Evolutionary conservation across 1,140 invertebrate species (phyloP).

Genomic region (Trissolcus basalis): DNA sequence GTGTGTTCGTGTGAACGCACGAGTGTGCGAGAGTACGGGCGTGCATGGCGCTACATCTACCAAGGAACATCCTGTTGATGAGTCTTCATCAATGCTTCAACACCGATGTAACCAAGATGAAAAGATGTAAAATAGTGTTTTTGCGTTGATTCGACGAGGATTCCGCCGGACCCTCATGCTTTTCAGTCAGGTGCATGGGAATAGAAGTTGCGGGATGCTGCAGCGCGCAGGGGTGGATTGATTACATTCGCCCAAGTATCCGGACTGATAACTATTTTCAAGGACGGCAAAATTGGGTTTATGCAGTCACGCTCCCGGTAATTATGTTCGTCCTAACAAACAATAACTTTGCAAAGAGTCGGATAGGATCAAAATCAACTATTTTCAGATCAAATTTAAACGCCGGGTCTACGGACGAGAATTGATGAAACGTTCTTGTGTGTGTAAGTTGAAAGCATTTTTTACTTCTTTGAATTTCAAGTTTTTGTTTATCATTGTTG

Average conservation of each 20-base stretch:
- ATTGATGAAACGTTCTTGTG: too few relatives aligned
- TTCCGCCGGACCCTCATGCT: too few relatives aligned
- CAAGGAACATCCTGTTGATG: conserved; percentile 25
- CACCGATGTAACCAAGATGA: conserved; percentile 18
- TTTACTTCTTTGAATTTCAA: too few relatives aligned
- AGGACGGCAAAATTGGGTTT: conserved; percentile 4
- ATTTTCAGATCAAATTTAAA: too few relatives aligned
- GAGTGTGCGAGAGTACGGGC: not conserved
- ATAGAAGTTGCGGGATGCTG: not conserved
- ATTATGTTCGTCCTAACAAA: too few relatives aligned
- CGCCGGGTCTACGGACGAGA: too few relatives aligned
- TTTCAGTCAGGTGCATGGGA: too few relatives aligned
- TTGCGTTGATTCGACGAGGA: too few relatives aligned
- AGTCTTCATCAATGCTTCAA: conserved; percentile 19
- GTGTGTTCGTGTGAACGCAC: not conserved
- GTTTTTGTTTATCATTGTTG: too few relatives aligned
- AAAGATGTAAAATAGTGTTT: not conserved
- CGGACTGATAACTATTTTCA: conserved; percentile 10
- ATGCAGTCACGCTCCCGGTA: not conserved
- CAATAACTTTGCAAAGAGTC: too few relatives aligned
- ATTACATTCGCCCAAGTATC: conserved; percentile 13
- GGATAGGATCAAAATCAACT: too few relatives aligned
- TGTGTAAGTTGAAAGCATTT: too few relatives aligned
- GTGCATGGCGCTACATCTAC: conserved; percentile 18
- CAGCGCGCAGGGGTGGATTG: not conserved